phyloP scores from a whole-genome alignment of 2,113 vertebrate genomes.

The Plotosus lineatus region DNA sequence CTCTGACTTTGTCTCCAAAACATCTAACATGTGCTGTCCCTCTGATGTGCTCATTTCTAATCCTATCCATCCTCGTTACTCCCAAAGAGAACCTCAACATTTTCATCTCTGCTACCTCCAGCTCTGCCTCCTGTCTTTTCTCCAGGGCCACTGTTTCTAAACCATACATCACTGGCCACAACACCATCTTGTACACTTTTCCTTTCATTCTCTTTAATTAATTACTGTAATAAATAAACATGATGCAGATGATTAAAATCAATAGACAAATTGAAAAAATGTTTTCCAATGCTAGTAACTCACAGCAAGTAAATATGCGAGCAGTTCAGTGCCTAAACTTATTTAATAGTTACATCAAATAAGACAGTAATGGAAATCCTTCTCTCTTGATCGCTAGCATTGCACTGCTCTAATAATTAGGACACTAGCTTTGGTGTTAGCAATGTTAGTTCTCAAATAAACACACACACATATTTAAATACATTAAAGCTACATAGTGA shows the following conservation, averaged over 20 bases:
- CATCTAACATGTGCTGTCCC: too few species aligned
- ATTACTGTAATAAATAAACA: not conserved
- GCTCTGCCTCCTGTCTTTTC: too few species aligned
- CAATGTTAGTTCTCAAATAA: not conserved
- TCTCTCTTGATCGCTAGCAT: not conserved
- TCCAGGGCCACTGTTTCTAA: too few species aligned
- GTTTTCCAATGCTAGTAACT: not conserved
- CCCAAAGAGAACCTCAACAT: too few species aligned
- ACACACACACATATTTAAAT: not conserved
- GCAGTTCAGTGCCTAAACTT: not conserved
- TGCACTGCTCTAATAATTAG: not conserved
- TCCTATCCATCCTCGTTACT: too few species aligned
- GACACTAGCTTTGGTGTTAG: not conserved
- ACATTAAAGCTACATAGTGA: not conserved
- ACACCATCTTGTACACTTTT: too few species aligned
- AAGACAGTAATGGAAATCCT: not conserved
- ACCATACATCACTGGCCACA: too few species aligned
- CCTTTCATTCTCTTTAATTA: too few species aligned
- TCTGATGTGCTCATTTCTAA: too few species aligned
- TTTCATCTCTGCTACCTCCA: too few species aligned
- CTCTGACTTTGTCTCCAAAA: too few species aligned
- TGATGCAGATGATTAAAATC: not conserved
- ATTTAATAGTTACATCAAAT: not conserved
- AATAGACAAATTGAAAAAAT: not conserved
- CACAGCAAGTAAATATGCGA: not conserved